A percentile compares a stretch with the other conserved stretches of the same genome.
These are phyloP conservation scores for Oreotrochilus melanogaster DNA, from an alignment of 2,113 vertebrate genomes.

Conservation along the genomic window DNA sequence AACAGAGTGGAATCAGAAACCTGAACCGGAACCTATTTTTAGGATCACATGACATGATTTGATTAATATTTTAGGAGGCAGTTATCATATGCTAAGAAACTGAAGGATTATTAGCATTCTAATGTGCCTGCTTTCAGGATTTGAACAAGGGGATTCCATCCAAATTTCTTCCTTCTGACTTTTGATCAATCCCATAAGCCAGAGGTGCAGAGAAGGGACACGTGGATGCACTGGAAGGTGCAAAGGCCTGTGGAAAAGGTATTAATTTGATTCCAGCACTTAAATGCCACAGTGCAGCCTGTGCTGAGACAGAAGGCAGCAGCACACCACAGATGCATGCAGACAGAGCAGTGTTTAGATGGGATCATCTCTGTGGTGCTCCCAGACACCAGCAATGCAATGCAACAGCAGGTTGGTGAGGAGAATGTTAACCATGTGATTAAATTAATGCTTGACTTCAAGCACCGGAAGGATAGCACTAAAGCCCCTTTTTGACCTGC, in stretches of 20 bases:
- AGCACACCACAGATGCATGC: neutral
- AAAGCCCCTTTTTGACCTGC: neutral
- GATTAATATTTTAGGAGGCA: slow-evolving; percentile 76
- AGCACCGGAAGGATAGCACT: neutral
- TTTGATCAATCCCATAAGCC: neutral
- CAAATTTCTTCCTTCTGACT: neutral
- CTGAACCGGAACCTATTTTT: slow-evolving; percentile 76
- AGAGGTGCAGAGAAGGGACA: neutral
- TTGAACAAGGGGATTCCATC: neutral
- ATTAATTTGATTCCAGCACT: neutral
- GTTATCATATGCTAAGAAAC: slow-evolving; percentile 65
- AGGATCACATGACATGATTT: slow-evolving; percentile 66
- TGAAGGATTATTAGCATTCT: slow-evolving; percentile 41
- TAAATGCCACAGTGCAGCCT: neutral
- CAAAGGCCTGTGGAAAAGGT: neutral
- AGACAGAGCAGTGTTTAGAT: neutral
- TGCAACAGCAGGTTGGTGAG: neutral
- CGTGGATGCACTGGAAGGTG: neutral
- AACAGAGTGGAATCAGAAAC: slow-evolving; percentile 49
- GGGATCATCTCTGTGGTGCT: neutral
- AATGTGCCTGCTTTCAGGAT: neutral
- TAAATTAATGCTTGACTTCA: neutral
- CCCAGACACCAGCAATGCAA: neutral
- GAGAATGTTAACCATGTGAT: neutral
- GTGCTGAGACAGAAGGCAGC: neutral